Conservation (phyloP, 2,797 vertebrate genomes). For the Brachymystax lenok region DNA sequence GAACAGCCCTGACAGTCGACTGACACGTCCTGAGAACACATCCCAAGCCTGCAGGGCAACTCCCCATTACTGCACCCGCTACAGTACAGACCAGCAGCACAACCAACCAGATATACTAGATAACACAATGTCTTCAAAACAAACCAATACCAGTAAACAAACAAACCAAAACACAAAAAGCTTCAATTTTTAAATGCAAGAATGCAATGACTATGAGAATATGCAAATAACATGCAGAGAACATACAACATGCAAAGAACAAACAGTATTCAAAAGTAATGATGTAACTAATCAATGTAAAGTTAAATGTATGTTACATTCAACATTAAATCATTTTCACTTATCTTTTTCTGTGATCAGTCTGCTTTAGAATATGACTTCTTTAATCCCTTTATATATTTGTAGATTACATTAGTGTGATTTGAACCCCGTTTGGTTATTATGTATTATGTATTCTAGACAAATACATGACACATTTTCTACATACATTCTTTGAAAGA, state of each 20-base stretch:
- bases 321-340: background rate
- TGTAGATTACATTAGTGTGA: background rate
- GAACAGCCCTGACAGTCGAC: constrained; percentile 2
- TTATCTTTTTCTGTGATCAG: background rate
- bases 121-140: background rate
- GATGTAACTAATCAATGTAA: background rate
- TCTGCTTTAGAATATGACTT: background rate
- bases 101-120: background rate
- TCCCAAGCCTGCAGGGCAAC: background rate
- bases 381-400: background rate
- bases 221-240: background rate
- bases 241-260: background rate
- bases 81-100: background rate
- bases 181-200: background rate
- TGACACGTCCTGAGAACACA: background rate
- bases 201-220: too few relatives aligned
- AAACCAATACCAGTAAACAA: background rate
- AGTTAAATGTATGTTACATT: background rate
- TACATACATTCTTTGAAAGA: constrained; percentile 30
- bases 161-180: background rate
- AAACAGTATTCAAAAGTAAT: background rate
- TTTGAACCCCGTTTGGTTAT: constrained; percentile 25
- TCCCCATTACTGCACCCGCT: background rate
- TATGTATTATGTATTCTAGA: constrained; percentile 19
- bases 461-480: constrained; percentile 33